These are phyloP conservation scores for Chunga burmeisteri DNA, from an alignment of 2,113 vertebrate genomes.

Conservation along the genomic window DNA sequence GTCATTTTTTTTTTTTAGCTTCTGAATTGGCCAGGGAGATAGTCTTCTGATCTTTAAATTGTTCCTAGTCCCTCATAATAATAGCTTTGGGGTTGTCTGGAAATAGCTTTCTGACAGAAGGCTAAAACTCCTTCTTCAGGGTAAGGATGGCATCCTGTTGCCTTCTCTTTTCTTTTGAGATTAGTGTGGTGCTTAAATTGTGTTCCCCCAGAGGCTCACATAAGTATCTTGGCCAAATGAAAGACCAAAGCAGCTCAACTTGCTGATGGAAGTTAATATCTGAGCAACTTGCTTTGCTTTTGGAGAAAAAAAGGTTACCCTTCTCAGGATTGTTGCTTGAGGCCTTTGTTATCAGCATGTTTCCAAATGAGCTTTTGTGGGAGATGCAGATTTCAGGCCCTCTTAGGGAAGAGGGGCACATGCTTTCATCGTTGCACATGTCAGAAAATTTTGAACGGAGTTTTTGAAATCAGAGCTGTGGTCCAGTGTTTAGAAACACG, in stretches of 20 bases:
- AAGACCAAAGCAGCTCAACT: neutral
- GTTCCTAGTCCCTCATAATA: neutral
- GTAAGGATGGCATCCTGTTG: conserved; percentile 19
- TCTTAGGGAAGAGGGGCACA: neutral
- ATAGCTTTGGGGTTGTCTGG: conserved; percentile 6
- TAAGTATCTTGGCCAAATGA: neutral
- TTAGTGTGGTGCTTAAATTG: neutral
- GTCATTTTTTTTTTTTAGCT: neutral
- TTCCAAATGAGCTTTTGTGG: neutral
- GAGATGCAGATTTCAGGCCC: neutral
- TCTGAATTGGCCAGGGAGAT: neutral
- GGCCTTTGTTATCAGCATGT: neutral
- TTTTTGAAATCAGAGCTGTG: neutral
- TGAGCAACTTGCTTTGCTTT: neutral
- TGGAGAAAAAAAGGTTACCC: neutral
- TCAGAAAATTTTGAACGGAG: neutral
- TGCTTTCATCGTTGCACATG: neutral
- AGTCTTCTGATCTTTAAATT: conserved; percentile 28
- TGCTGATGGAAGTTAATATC: neutral
- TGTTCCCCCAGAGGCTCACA: neutral
- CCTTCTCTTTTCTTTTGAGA: conserved; percentile 1
- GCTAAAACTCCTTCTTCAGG: neutral
- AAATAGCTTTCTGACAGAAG: conserved; percentile 18
- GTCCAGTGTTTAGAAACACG: neutral
- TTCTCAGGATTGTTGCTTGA: neutral